These are phyloP conservation scores for Drosophila punjabiensis DNA, from an alignment of 1,140 invertebrate species.

Conservation along the genomic window DNA sequence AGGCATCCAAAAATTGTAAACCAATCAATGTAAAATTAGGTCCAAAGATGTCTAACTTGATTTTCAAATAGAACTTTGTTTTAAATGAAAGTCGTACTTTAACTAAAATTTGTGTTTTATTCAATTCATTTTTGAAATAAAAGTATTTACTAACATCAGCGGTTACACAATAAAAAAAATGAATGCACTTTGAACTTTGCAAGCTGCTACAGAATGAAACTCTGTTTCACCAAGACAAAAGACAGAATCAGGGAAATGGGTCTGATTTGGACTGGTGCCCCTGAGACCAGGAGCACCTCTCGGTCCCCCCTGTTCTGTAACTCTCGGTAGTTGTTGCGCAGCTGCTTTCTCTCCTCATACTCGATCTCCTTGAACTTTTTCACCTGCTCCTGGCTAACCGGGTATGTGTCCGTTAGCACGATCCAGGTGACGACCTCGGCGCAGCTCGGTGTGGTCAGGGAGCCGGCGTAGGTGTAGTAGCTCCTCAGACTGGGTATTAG, in stretches of 20 bases:
- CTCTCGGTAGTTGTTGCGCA: slow-evolving; percentile 85
- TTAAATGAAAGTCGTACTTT: neutral
- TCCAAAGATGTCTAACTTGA: too few species aligned
- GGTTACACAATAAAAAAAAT: neutral
- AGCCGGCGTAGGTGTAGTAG: slow-evolving; percentile 90
- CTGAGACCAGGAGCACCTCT: slow-evolving; percentile 63
- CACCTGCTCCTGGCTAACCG: slow-evolving; percentile 87
- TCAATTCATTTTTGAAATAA: slow-evolving; percentile 25
- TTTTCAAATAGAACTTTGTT: too few species aligned
- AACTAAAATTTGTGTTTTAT: neutral
- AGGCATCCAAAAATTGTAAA: neutral
- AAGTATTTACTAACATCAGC: neutral
- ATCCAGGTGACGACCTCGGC: slow-evolving; percentile 91
- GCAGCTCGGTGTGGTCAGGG: slow-evolving; percentile 91
- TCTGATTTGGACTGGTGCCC: neutral
- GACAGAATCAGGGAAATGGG: slow-evolving; percentile 18
- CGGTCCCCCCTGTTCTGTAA: slow-evolving; percentile 84
- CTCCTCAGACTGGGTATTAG: slow-evolving; percentile 87
- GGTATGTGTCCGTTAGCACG: slow-evolving; percentile 87
- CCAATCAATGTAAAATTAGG: neutral
- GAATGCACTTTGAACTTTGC: slow-evolving; percentile 13
- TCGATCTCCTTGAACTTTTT: slow-evolving; percentile 84
- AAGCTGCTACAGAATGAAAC: neutral
- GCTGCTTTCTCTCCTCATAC: slow-evolving; percentile 64
- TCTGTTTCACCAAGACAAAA: slow-evolving; percentile 5